Evolutionary conservation across 2,888 invertebrate species (phyloP).

Genomic region (Drosophila koepferae): DNA sequence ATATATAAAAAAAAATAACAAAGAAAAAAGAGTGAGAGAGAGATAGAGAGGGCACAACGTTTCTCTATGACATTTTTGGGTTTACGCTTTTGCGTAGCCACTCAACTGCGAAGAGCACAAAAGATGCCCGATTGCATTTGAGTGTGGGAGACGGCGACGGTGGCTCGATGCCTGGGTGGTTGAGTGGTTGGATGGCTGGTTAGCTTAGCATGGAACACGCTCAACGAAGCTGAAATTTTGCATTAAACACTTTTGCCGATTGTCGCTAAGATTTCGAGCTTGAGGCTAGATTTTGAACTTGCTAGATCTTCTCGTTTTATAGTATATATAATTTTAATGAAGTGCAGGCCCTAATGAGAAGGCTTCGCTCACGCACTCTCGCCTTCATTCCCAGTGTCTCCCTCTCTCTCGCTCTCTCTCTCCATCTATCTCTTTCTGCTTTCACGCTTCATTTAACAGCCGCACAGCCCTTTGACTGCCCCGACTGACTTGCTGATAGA

Average conservation of each 20-base stretch:
- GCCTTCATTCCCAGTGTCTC: no score
- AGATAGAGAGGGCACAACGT: slow-evolving; percentile 37
- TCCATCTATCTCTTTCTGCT: neutral
- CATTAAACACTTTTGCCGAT: slow-evolving; percentile 35
- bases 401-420: neutral
- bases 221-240: slow-evolving; percentile 77
- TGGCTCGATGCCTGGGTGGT: neutral
- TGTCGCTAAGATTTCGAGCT: slow-evolving; percentile 32
- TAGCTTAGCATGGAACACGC: slow-evolving; percentile 54
- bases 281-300: neutral
- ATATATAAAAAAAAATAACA: slow-evolving; percentile 37
- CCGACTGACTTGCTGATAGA: slow-evolving; percentile 19
- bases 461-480: slow-evolving; percentile 28
- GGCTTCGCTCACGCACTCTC: neutral
- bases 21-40: neutral
- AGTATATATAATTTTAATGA: slow-evolving; percentile 46
- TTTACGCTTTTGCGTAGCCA: slow-evolving; percentile 82
- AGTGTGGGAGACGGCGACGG: slow-evolving; percentile 10
- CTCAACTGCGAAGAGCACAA: slow-evolving; percentile 84
- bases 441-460: slow-evolving; percentile 56
- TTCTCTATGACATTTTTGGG: slow-evolving; percentile 74
- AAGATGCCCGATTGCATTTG: slow-evolving; percentile 76
- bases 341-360: slow-evolving; percentile 49
- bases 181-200: slow-evolving; percentile 4
- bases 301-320: neutral